Base-by-base conservation (phyloP, 2,888 invertebrate genomes). In the Epirrhoe tristata region DNA sequence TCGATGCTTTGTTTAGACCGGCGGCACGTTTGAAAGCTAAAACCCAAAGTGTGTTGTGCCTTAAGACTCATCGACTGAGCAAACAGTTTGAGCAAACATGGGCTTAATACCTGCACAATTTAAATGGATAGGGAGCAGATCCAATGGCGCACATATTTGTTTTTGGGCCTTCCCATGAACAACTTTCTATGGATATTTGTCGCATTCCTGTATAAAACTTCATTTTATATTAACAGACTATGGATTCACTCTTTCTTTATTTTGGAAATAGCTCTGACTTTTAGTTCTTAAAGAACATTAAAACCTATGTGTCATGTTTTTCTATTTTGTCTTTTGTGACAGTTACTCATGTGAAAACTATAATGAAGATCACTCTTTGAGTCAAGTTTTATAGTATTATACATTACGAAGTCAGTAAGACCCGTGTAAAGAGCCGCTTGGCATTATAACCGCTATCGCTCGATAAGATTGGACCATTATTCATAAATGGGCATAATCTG, bases 1-100 rank as follows among this genome's bases (percentile, higher is more conserved):
- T 91, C 85, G 70, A 73, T 53, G 81, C 82, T 81, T 85, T 91
- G 87, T 90, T 91, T 90, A 84, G 81, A 80, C 81, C 84, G 90
- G 83, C 91, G 93, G 92, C 85, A 75, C 90, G 87, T 91, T 93
- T 93, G 93, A 91, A 91, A 93, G 88, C 85, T 93, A 93, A 94
- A 93, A 93, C 93, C 88, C 89, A 87, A 93, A 88, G 91, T 93
- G 82, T 93, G 93, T 93, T 89, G 83, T 88, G 90, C 87, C 88
- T 91, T 83, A 82, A 89, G 87, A 88, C 91, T 87, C 91, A 87
- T 90, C 89, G 88, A 89, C 88, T 86, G 80, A 81, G 78, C 84
- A 92, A 93, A 94, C 89, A 89, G 70, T 73, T 82, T 78, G 77
- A 69, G 80, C 84, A 91, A 91, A 93, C 85, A 93, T 76, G 74